Evolutionary conservation across 2,888 invertebrate genomes (phyloP), one percentile per base, ranked within the genome.

Genomic region (Pandemis corylana): DNA sequence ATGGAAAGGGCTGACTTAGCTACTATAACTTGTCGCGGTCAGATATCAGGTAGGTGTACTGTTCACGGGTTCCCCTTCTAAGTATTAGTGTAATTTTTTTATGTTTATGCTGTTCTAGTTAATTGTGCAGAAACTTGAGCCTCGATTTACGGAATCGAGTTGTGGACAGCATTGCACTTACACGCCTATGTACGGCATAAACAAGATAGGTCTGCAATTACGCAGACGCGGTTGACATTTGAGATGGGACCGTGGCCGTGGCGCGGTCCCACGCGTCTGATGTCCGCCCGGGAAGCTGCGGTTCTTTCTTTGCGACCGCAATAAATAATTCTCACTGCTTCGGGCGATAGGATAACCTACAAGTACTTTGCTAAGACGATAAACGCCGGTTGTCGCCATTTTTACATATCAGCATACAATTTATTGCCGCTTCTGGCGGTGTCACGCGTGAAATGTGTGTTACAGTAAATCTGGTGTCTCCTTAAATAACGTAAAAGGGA

Each of bases 201-300:
- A 86, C 80, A 83, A 85, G 86, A 87, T 86, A 87, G 85, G 84
- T 78, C 80, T 87, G 84, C 83, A 88, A 88, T 90, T 88, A 88
- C 85, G 82, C 84, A 83, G 84, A 87, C 84, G 89, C 84, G 89
- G 90, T 90, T 92, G 92, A 89, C 89, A 92, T 87, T 84, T 80
- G 90, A 93, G 90, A 89, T 74, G 77, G 79, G 84, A 83, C 83
- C 73, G 78, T 76, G 82, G 80, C 79, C 81, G 80, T 78, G 80
- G 82, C 80, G 80, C 86, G 85, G 86, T 83, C 87, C 85, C 84
- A 84, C 81, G 81, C 81, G 83, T 64, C 44, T 41, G 64, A 36
- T 65, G 84, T 90, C 90, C 81, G 82, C 82, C 82, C 85, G 87
- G 92, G 91, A 92, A 90, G 86, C 89, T 90, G 91, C 82, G 90